phyloP scores from a whole-genome alignment of 2,888 invertebrate genomes.

The Cataglyphis rosenhaueri region DNA sequence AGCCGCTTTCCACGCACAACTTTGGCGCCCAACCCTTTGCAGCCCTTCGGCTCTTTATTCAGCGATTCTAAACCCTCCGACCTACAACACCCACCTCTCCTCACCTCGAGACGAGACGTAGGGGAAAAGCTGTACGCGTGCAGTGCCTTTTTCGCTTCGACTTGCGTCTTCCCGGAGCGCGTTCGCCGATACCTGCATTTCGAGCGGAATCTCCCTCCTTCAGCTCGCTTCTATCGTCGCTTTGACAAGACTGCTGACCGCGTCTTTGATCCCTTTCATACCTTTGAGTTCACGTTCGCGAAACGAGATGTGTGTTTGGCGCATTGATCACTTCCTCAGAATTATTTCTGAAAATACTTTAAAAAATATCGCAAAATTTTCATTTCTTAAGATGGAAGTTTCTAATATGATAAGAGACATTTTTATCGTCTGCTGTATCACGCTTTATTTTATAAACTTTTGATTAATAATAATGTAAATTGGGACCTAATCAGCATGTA shows the following conservation, averaged over 20 bases:
- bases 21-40: slow-evolving; percentile 72
- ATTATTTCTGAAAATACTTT: neutral
- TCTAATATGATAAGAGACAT: neutral
- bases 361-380: neutral
- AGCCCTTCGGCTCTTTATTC: slow-evolving; percentile 77
- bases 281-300: slow-evolving; percentile 56
- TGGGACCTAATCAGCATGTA: neutral
- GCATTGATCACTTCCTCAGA: slow-evolving; percentile 8
- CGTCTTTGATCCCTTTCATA: slow-evolving; percentile 59
- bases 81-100: slow-evolving; percentile 55
- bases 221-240: neutral
- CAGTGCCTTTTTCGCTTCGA: slow-evolving; percentile 44
- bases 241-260: slow-evolving; percentile 23
- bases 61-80: slow-evolving; percentile 70
- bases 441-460: neutral
- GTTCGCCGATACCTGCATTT: slow-evolving; percentile 7
- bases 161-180: neutral
- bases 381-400: neutral
- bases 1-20: slow-evolving; percentile 82
- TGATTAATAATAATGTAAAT: neutral
- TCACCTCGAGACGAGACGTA: slow-evolving; percentile 17
- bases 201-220: neutral
- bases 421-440: neutral
- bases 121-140: slow-evolving; percentile 59
- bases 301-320: slow-evolving; percentile 14